phyloP scores from a whole-genome alignment of 2,113 vertebrate genomes.

The Echinops telfairi region DNA sequence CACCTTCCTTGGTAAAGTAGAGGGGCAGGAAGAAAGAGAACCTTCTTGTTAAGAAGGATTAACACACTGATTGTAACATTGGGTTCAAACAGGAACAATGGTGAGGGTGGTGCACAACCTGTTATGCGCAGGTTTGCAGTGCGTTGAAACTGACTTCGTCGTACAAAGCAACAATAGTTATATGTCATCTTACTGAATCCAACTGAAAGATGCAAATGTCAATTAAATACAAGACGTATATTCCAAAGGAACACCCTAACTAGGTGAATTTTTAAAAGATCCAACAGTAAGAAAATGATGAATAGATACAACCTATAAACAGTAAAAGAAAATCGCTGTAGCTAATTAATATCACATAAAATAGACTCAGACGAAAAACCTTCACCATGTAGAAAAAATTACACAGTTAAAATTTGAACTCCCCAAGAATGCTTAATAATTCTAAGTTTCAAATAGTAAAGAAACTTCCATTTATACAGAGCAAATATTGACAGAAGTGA shows the following conservation, averaged over 20 bases:
- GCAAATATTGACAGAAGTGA: background rate
- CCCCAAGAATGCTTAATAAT: background rate
- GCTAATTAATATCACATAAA: background rate
- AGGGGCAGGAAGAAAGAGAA: too few species aligned
- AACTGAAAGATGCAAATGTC: background rate
- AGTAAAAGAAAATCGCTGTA: background rate
- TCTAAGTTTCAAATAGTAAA: background rate
- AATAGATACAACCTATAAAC: background rate
- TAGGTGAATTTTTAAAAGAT: background rate
- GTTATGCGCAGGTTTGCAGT: too few species aligned
- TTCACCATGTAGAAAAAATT: background rate
- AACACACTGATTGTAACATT: too few species aligned
- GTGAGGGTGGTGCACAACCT: too few species aligned
- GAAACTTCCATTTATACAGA: background rate
- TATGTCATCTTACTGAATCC: background rate
- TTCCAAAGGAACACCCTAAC: background rate
- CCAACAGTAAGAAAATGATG: background rate
- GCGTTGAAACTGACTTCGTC: too few species aligned
- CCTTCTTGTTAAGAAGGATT: too few species aligned
- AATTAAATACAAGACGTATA: background rate
- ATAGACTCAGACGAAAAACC: background rate
- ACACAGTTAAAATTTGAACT: background rate
- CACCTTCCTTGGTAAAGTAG: too few species aligned
- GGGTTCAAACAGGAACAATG: too few species aligned
- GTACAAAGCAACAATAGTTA: too few species aligned